Evolutionary conservation across 2,888 invertebrate genomes (phyloP).

Genomic region (Pheosia tremula): DNA sequence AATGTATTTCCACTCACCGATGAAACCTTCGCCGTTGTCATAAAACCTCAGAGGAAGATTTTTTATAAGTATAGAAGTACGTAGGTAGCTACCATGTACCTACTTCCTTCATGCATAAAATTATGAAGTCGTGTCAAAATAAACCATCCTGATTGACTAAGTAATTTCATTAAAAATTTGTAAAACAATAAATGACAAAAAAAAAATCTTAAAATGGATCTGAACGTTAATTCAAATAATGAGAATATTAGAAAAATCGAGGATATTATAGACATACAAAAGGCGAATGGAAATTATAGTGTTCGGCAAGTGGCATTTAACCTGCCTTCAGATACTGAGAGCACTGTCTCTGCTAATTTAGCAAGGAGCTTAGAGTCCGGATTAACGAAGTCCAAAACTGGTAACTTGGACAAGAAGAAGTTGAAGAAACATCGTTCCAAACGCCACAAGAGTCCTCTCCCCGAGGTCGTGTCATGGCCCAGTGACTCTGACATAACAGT

Average conservation of each 20-base stretch:
- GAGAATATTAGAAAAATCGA: conserved; percentile 71
- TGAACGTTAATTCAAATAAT: conserved; percentile 43
- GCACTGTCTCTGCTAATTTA: conserved; percentile 52
- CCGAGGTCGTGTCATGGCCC: conserved; percentile 76
- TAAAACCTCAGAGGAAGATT: no score
- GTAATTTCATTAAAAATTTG: conserved; percentile 47
- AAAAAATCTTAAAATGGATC: conserved; percentile 54
- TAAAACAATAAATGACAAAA: conserved; percentile 47
- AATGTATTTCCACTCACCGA: no score
- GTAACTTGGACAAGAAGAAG: conserved; percentile 48
- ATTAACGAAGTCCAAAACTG: conserved; percentile 49
- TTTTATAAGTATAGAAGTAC: no score
- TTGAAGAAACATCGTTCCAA: conserved; percentile 54
- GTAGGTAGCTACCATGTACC: no score
- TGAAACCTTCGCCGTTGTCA: no score
- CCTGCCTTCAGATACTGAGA: conserved; percentile 56
- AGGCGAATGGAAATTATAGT: conserved; percentile 66
- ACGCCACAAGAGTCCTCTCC: conserved; percentile 52
- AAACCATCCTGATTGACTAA: conserved; percentile 52
- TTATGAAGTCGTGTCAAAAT: conserved; percentile 33
- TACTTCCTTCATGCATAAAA: no score
- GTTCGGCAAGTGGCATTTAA: conserved; percentile 68
- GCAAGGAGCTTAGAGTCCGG: conserved; percentile 66
- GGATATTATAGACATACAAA: conserved; percentile 76
- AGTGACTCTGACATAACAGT: conserved; percentile 86